Conservation (phyloP, 2,888 invertebrate genomes). For the Ischnura elegans region DNA sequence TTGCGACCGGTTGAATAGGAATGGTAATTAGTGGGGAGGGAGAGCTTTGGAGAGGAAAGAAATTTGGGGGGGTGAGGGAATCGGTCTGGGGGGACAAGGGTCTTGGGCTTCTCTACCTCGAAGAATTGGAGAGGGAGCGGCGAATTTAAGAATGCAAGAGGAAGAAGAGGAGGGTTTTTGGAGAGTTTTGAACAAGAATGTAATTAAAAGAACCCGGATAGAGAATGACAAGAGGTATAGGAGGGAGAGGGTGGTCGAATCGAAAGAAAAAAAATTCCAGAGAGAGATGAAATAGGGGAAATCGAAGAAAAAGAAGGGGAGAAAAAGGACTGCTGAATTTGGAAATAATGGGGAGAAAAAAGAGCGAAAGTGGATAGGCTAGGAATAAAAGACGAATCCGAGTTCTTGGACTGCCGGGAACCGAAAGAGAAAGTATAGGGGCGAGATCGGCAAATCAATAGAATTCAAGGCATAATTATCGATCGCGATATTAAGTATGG, state of each 20-base stretch:
- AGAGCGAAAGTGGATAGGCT: too few species aligned
- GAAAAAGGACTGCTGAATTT: too few species aligned
- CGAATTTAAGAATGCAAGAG: constrained; percentile 57
- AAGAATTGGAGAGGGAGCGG: neutral
- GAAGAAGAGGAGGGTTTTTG: constrained; percentile 18
- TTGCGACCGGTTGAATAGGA: constrained; percentile 58
- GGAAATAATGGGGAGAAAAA: too few species aligned
- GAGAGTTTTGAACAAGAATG: constrained; percentile 65
- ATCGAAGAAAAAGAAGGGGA: neutral
- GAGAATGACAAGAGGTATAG: neutral
- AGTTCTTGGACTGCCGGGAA: too few species aligned
- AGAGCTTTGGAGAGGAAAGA: neutral
- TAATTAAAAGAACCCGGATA: constrained; percentile 46
- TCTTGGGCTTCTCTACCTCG: neutral
- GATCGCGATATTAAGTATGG: neutral
- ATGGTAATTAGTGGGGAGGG: constrained; percentile 53
- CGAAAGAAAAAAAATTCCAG: too few species aligned
- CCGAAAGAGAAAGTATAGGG: neutral
- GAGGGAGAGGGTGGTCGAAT: neutral
- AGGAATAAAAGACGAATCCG: too few species aligned
- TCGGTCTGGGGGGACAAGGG: neutral
- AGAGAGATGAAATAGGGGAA: neutral
- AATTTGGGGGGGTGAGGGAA: neutral
- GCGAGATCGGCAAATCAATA: constrained; percentile 45
- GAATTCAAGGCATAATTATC: constrained; percentile 60